Evolutionary conservation across 2,888 invertebrate species (phyloP).

Genomic region (Drosophila kambysellisi): DNA sequence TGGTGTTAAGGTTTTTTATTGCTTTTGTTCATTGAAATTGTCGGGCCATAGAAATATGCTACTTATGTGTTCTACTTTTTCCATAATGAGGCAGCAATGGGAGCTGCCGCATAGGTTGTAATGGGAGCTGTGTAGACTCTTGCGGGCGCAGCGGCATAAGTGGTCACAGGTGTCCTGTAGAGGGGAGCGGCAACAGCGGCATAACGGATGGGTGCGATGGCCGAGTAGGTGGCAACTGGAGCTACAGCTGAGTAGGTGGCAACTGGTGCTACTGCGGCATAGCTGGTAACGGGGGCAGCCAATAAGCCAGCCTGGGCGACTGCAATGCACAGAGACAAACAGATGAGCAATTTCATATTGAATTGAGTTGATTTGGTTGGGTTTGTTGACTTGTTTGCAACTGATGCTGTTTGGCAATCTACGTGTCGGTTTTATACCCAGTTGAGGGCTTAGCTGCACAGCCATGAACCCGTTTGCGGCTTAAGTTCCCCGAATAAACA

Average conservation of each 20-base stretch:
- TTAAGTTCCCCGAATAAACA: slow-evolving; percentile 15
- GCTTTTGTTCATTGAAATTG: slow-evolving; percentile 27
- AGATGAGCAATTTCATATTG: slow-evolving; percentile 54
- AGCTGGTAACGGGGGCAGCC: slow-evolving; percentile 41
- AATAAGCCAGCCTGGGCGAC: slow-evolving; percentile 46
- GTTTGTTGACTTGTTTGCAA: slow-evolving; percentile 26
- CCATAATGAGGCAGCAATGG: slow-evolving; percentile 25
- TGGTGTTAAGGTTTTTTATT: background rate
- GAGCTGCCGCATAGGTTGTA: slow-evolving; percentile 21
- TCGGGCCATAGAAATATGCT: background rate
- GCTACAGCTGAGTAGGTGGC: slow-evolving; percentile 29
- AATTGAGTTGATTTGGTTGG: slow-evolving; percentile 13
- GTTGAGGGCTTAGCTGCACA: slow-evolving; percentile 8
- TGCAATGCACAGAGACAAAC: slow-evolving; percentile 36
- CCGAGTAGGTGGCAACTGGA: slow-evolving; percentile 39
- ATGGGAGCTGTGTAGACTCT: slow-evolving; percentile 27
- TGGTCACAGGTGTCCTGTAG: slow-evolving; percentile 41
- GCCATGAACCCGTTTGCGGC: slow-evolving; percentile 45
- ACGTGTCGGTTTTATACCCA: slow-evolving; percentile 39
- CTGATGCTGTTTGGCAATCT: slow-evolving; percentile 34
- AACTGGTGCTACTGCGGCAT: slow-evolving; percentile 37
- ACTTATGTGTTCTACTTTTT: slow-evolving; percentile 23
- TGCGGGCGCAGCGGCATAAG: slow-evolving; percentile 35
- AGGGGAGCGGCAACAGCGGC: slow-evolving; percentile 16
- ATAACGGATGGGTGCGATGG: slow-evolving; percentile 27